Percentiles rank a stretch among this genome's conserved stretches.
These are phyloP conservation scores for Acanthosoma haemorrhoidale DNA, from an alignment of 2,888 invertebrate species.

Conservation along the genomic window DNA sequence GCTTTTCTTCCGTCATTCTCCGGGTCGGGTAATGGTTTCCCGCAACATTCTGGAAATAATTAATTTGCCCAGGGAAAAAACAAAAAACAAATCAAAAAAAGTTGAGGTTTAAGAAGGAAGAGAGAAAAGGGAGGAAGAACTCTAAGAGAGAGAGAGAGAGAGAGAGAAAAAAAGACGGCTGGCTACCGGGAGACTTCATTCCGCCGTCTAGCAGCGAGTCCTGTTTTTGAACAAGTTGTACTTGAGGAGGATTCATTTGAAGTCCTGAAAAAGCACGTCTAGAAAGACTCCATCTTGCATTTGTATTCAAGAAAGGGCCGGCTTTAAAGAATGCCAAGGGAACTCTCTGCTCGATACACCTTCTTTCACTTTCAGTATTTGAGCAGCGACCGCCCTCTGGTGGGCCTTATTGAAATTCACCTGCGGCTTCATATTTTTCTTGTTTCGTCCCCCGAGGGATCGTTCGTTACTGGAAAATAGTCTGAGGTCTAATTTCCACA, in stretches of 20 bases:
- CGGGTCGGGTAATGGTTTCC: conserved; percentile 2
- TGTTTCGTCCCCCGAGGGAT: not conserved
- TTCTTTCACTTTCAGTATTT: conserved; percentile 14
- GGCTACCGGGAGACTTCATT: conserved; percentile 7
- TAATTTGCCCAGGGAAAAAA: not conserved
- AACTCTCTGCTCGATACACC: not conserved
- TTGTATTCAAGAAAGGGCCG: conserved; percentile 6
- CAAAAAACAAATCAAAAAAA: too few species aligned
- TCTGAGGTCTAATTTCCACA: too few species aligned
- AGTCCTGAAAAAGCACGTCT: conserved; percentile 6
- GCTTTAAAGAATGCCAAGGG: conserved; percentile 10
- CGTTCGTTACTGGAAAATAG: too few species aligned
- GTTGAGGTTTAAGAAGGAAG: not conserved
- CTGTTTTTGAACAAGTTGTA: conserved; percentile 18
- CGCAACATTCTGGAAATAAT: conserved; percentile 14
- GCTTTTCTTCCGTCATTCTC: conserved; percentile 2
- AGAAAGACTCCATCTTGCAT: conserved; percentile 21
- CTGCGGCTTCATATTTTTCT: conserved; percentile 4
- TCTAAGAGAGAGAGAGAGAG: too few species aligned
- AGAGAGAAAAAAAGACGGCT: not conserved
- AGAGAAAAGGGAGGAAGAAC: not conserved
- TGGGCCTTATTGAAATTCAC: conserved; percentile 5
- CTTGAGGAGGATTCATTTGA: conserved; percentile 12
- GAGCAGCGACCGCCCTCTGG: too few species aligned
- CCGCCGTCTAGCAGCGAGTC: conserved; percentile 13